phyloP scores from a whole-genome alignment of 2,797 vertebrate species.

The Sphaeramia orbicularis region DNA sequence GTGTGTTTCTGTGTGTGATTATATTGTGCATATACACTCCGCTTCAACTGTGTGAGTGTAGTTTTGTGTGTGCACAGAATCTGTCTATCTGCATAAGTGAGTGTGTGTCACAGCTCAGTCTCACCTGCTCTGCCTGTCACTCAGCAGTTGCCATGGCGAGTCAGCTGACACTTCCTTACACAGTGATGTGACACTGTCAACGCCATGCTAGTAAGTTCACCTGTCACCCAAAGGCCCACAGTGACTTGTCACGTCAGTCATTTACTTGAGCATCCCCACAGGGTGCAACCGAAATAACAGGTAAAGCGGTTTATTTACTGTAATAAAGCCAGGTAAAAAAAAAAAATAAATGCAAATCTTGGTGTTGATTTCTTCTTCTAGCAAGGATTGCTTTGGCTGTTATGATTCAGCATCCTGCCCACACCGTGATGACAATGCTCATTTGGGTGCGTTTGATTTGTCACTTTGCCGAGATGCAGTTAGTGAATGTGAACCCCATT shows the following conservation, averaged over 20 bases:
- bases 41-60: background rate
- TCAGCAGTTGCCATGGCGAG: slow-evolving; percentile 20
- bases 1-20: slow-evolving; percentile 21
- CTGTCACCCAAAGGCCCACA: slow-evolving; percentile 25
- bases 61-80: slow-evolving; percentile 8
- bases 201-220: slow-evolving; percentile 20
- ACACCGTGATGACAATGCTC: slow-evolving; percentile 38
- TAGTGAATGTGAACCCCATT: slow-evolving; percentile 94
- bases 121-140: slow-evolving; percentile 51
- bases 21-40: background rate
- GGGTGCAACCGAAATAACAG: slow-evolving; percentile 16
- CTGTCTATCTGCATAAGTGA: background rate
- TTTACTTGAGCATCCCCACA: slow-evolving; percentile 2
- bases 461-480: slow-evolving; percentile 85
- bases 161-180: slow-evolving; percentile 28
- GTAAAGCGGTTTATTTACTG: background rate
- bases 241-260: slow-evolving; percentile 35
- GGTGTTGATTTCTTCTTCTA: background rate
- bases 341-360: background rate
- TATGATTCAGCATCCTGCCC: slow-evolving; percentile 12
- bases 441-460: slow-evolving; percentile 83
- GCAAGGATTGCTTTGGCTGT: slow-evolving; percentile 1
- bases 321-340: background rate
- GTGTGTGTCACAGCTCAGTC: slow-evolving; percentile 11
- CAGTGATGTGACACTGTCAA: slow-evolving; percentile 16